These are phyloP conservation scores for Fulmarus glacialis DNA, from an alignment of 2,113 vertebrate genomes.

Conservation along the genomic window DNA sequence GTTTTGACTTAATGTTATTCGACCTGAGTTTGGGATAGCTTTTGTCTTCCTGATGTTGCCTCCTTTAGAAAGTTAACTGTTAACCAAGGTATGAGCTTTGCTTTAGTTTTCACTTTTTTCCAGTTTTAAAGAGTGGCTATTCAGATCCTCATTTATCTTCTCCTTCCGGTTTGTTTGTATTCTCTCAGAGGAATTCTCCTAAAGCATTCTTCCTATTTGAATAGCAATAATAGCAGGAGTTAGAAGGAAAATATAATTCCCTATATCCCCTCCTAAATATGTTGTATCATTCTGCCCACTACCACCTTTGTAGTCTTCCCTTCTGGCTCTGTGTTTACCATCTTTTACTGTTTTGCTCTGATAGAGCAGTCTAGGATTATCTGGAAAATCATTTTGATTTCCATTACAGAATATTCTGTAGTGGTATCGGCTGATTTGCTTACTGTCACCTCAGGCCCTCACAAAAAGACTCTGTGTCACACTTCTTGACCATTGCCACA, in stretches of 20 bases:
- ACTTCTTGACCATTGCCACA: not conserved
- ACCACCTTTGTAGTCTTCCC: not conserved
- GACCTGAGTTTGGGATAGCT: not conserved
- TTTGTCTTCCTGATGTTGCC: not conserved
- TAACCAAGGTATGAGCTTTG: not conserved
- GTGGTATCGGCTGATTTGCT: not conserved
- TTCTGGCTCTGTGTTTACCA: not conserved
- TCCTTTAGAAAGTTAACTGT: not conserved
- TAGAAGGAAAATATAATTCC: not conserved
- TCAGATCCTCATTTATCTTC: not conserved
- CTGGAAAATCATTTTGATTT: not conserved
- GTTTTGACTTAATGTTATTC: not conserved
- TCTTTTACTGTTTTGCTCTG: not conserved
- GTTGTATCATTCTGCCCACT: rapidly evolving
- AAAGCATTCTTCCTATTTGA: not conserved
- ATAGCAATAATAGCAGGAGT: not conserved
- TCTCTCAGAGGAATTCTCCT: not conserved
- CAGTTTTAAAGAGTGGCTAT: not conserved
- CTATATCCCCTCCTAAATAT: not conserved
- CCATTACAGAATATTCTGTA: not conserved
- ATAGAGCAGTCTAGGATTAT: not conserved
- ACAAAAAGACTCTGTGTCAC: not conserved
- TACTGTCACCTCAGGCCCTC: not conserved
- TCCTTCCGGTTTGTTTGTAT: not conserved
- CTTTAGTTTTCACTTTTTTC: not conserved